Percentiles rank a stretch among this genome's conserved stretches.
phyloP scores from a whole-genome alignment of 1,140 invertebrate genomes.

The Drosophila suzukii region DNA sequence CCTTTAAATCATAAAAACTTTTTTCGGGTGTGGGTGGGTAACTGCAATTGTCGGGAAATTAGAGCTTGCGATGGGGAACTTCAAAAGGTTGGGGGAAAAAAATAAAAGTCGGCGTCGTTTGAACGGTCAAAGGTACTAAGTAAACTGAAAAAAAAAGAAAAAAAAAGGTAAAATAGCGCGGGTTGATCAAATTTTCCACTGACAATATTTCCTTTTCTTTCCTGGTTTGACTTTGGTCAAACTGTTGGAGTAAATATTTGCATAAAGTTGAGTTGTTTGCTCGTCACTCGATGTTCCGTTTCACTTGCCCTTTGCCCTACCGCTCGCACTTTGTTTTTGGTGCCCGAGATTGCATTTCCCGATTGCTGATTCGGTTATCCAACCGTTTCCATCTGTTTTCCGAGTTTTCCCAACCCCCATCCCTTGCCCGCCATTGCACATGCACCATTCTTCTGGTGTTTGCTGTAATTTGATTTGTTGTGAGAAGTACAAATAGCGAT shows the following conservation, averaged over 20 bases:
- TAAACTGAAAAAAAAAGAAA: slow-evolving; percentile 29
- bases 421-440: background rate
- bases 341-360: slow-evolving; percentile 52
- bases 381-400: slow-evolving; percentile 11
- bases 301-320: slow-evolving; percentile 31
- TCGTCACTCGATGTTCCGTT: slow-evolving; percentile 12
- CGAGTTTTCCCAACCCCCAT: slow-evolving; percentile 20
- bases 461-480: slow-evolving; percentile 69
- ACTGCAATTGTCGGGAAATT: slow-evolving; percentile 38
- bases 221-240: slow-evolving; percentile 46
- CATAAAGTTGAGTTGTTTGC: slow-evolving; percentile 44
- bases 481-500: slow-evolving; percentile 74
- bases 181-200: slow-evolving; percentile 60
- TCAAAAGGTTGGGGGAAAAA: background rate
- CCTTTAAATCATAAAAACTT: slow-evolving; percentile 70
- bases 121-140: slow-evolving; percentile 46
- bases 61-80: slow-evolving; percentile 18
- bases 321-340: slow-evolving; percentile 11
- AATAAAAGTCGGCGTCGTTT: slow-evolving; percentile 31
- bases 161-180: slow-evolving; percentile 4
- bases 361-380: slow-evolving; percentile 28
- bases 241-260: slow-evolving; percentile 61
- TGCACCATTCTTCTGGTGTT: slow-evolving; percentile 49
- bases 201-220: slow-evolving; percentile 31
- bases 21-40: slow-evolving; percentile 25